Percentiles rank a stretch among this genome's conserved stretches.
These are phyloP conservation scores for Neoseiulus cucumeris DNA, from an alignment of 1,140 invertebrate genomes.

Conservation along the genomic window DNA sequence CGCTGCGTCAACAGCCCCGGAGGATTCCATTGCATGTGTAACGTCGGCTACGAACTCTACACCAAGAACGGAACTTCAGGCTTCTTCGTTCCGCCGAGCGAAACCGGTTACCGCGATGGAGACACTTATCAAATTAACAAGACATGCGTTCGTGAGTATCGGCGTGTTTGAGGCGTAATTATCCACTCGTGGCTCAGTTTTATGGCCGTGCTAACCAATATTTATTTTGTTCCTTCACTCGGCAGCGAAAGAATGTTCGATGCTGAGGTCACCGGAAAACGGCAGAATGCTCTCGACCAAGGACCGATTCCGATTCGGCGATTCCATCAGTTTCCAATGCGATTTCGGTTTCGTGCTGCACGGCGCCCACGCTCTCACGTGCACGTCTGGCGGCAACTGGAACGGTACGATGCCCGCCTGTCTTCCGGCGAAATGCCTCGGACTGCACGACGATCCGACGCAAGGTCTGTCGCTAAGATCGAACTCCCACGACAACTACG, in stretches of 20 bases:
- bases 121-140: conserved; percentile 80
- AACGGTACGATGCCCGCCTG: conserved; percentile 80
- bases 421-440: conserved; percentile 72
- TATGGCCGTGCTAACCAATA: neutral
- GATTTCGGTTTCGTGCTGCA: conserved; percentile 81
- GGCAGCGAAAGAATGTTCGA: conserved; percentile 56
- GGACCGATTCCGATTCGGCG: conserved; percentile 64
- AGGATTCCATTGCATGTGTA: conserved; percentile 65
- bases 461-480: conserved; percentile 50
- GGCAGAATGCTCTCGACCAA: conserved; percentile 64
- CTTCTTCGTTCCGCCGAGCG: conserved; percentile 53
- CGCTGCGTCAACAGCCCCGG: conserved; percentile 77
- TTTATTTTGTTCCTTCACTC: neutral
- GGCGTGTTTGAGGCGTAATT: conserved; percentile 9
- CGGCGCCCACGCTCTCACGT: conserved; percentile 58
- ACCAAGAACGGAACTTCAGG: conserved; percentile 71
- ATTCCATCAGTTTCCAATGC: conserved; percentile 75
- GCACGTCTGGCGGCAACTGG: conserved; percentile 74
- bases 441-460: conserved; percentile 62
- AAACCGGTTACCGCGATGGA: conserved; percentile 63
- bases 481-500: conserved; percentile 53
- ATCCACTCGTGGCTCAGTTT: neutral
- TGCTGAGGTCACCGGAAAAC: conserved; percentile 58
- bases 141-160: conserved; percentile 53
- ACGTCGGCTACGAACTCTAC: conserved; percentile 78